These are phyloP conservation scores for Xestia xanthographa DNA, from an alignment of 2,888 invertebrate genomes.

Conservation along the genomic window DNA sequence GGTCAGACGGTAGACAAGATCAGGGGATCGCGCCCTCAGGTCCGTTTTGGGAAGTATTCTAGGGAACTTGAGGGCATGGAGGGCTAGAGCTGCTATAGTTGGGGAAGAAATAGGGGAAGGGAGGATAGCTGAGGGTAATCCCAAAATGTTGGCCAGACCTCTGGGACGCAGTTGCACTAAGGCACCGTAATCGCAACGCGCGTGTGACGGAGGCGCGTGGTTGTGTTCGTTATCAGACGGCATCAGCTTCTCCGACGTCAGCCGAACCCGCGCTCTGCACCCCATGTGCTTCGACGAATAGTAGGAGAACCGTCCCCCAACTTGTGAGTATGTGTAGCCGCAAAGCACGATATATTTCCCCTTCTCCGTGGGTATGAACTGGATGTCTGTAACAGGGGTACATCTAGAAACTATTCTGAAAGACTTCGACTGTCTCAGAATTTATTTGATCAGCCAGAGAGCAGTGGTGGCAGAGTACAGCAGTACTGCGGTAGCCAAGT, in stretches of 20 bases:
- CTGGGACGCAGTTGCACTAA: slow-evolving; percentile 86
- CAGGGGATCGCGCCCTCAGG: slow-evolving; percentile 80
- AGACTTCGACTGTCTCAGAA: no score
- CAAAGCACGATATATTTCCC: slow-evolving; percentile 88
- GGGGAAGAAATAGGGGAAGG: slow-evolving; percentile 79
- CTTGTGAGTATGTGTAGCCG: slow-evolving; percentile 88
- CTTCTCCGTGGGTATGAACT: slow-evolving; percentile 88
- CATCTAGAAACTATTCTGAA: slow-evolving; percentile 62
- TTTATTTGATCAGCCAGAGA: no score
- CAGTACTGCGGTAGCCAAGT: no score
- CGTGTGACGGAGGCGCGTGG: slow-evolving; percentile 87
- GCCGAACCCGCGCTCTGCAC: slow-evolving; percentile 84
- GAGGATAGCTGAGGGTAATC: slow-evolving; percentile 71
- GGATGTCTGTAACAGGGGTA: slow-evolving; percentile 82
- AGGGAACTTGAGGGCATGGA: slow-evolving; percentile 84
- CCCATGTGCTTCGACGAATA: slow-evolving; percentile 89
- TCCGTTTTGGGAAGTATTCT: slow-evolving; percentile 86
- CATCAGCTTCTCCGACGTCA: slow-evolving; percentile 82
- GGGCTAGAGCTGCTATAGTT: slow-evolving; percentile 79
- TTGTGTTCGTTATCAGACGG: slow-evolving; percentile 85
- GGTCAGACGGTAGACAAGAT: no score
- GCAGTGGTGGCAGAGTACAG: no score
- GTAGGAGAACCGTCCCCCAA: slow-evolving; percentile 87
- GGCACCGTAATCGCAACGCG: slow-evolving; percentile 86
- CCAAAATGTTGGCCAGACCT: slow-evolving; percentile 61